A percentile compares a stretch with the other conserved stretches of the same genome.
Conservation (phyloP, 2,888 invertebrate species). For the Oscheius sp. region DNA sequence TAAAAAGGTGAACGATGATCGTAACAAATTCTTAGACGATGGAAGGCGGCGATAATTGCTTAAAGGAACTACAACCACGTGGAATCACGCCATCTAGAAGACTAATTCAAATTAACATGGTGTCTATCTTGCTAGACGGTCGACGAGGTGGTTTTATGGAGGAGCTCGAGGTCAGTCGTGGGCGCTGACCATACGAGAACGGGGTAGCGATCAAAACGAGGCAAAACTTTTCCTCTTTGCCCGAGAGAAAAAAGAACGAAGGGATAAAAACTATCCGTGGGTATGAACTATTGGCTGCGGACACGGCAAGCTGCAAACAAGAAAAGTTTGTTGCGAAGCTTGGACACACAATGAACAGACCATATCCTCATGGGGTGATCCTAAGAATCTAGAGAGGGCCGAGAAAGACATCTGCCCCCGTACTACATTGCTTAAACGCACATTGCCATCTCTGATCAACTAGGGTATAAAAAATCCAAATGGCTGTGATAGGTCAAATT, state of each 20-base stretch:
- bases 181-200: slow-evolving; percentile 19
- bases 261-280: slow-evolving; percentile 4
- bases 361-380: slow-evolving; percentile 8
- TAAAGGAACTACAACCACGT: slow-evolving; percentile 11
- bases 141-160: slow-evolving; percentile 27
- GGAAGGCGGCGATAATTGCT: slow-evolving; percentile 22
- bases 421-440: no score
- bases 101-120: slow-evolving; percentile 30
- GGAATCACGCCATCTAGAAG: slow-evolving; percentile 32
- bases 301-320: slow-evolving; percentile 4
- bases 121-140: slow-evolving; percentile 4
- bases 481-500: no score
- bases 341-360: slow-evolving; percentile 13
- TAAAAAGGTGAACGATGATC: slow-evolving; percentile 3
- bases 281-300: slow-evolving; percentile 4
- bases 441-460: no score
- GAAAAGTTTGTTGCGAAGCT: slow-evolving; percentile 8
- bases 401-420: no score
- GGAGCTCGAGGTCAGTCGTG: slow-evolving; percentile 27
- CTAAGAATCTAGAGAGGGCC: no score
- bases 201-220: slow-evolving; percentile 3
- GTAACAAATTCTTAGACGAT: neutral
- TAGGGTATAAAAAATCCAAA: no score
- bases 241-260: slow-evolving; percentile 1
- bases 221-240: neutral